Percentiles rank a stretch among this genome's conserved stretches.
Conservation (phyloP, 2,113 vertebrate genomes). For the Chitala chitala region DNA sequence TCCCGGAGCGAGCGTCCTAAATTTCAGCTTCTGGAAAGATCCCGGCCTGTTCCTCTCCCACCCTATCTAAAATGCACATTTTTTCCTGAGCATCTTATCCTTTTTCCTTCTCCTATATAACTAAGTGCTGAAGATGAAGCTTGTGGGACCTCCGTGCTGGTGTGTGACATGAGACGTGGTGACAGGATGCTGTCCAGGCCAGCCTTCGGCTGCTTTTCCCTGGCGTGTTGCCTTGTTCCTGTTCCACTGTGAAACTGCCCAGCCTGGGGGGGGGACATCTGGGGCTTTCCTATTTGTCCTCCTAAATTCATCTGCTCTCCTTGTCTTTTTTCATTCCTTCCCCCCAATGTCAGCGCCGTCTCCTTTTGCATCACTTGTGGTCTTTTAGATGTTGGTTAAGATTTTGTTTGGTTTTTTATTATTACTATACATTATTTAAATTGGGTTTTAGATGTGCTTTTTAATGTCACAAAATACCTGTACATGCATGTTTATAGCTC, state of each 20-base stretch:
- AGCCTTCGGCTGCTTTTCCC: background rate
- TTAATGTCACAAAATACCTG: no score
- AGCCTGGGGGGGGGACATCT: background rate
- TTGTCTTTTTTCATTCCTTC: background rate
- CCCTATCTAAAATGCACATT: background rate
- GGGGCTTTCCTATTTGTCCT: background rate
- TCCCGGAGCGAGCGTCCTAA: background rate
- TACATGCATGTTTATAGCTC: no score
- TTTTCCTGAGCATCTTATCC: constrained; percentile 5
- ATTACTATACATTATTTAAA: no score
- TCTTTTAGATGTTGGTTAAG: no score
- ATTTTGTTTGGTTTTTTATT: no score
- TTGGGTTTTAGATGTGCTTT: no score
- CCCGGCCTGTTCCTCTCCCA: background rate
- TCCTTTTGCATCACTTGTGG: background rate
- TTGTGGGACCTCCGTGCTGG: background rate
- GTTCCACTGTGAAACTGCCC: background rate
- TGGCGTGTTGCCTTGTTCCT: background rate
- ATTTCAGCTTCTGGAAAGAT: constrained; percentile 7
- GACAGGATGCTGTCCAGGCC: background rate
- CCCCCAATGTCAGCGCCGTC: background rate
- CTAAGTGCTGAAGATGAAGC: background rate
- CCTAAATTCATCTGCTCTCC: background rate
- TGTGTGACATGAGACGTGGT: background rate
- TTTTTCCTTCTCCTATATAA: background rate